Conservation (phyloP, 2,888 invertebrate species). For the Archaeoteleia sp. region DNA sequence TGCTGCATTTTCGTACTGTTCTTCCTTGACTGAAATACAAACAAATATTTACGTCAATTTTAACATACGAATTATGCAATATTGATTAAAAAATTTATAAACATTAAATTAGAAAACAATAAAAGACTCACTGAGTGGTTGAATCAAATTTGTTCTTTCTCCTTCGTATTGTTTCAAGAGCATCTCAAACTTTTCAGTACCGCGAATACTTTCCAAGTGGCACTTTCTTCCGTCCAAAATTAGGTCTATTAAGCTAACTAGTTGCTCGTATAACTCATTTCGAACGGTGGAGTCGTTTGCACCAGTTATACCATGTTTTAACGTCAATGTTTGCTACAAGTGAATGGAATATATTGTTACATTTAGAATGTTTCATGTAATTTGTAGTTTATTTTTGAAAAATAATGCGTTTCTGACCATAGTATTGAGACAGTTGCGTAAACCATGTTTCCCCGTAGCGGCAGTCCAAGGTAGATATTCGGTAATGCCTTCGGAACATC, state of each 20-base stretch:
- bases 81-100: background rate
- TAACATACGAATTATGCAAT: conserved; percentile 8
- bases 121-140: conserved; percentile 80
- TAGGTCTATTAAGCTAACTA: conserved; percentile 82
- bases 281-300: conserved; percentile 78
- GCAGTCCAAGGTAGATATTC: conserved; percentile 88
- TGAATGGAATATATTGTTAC: background rate
- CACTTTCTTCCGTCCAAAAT: conserved; percentile 83
- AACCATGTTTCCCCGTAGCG: conserved; percentile 77
- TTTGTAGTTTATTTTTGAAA: too few relatives aligned
- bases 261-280: conserved; percentile 81
- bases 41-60: conserved; percentile 26
- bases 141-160: conserved; percentile 81
- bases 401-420: conserved; percentile 60
- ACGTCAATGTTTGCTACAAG: conserved; percentile 68
- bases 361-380: background rate
- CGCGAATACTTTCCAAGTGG: conserved; percentile 82
- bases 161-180: conserved; percentile 81
- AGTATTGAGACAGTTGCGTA: conserved; percentile 67
- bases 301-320: conserved; percentile 77
- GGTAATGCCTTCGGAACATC: conserved; percentile 65
- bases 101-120: too few relatives aligned
- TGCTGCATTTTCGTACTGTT: conserved; percentile 87
- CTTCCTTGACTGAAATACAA: conserved; percentile 81
- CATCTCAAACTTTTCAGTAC: conserved; percentile 78